A percentile compares a stretch with the other conserved stretches of the same genome.
phyloP scores from a whole-genome alignment of 1,140 invertebrate genomes.

The Eulimnadia texana region DNA sequence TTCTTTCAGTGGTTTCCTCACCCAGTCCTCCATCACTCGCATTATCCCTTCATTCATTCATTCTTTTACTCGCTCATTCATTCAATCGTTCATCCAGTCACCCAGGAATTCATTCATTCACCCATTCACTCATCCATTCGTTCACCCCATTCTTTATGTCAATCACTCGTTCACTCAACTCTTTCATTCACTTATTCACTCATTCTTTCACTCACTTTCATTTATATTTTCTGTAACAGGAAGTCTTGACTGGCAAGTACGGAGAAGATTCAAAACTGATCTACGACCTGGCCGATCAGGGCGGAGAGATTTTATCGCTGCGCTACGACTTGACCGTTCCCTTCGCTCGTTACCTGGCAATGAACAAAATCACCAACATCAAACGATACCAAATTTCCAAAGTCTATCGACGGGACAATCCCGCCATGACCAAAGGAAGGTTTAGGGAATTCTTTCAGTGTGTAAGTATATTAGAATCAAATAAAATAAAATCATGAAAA shows the following conservation, averaged over 20 bases:
- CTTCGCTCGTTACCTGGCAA: constrained; percentile 91
- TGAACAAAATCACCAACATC: constrained; percentile 89
- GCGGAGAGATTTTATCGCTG: constrained; percentile 84
- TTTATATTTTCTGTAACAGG: constrained; percentile 36
- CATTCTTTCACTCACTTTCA: too few relatives aligned
- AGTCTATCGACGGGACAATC: constrained; percentile 96
- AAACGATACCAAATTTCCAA: constrained; percentile 91
- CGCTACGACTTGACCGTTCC: constrained; percentile 88
- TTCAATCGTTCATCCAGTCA: too few relatives aligned
- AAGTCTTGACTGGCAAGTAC: constrained; percentile 97
- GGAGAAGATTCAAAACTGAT: constrained; percentile 98
- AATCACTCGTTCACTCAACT: too few relatives aligned
- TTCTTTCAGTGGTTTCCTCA: too few relatives aligned
- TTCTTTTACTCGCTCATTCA: too few relatives aligned
- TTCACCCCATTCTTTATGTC: too few relatives aligned
- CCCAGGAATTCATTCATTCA: too few relatives aligned
- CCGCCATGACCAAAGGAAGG: constrained; percentile 85
- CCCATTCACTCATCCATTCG: too few relatives aligned
- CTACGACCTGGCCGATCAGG: constrained; percentile 96
- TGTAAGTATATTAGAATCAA: constrained; percentile 46
- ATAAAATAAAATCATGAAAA: background rate
- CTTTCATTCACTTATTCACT: too few relatives aligned
- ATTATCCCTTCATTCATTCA: too few relatives aligned
- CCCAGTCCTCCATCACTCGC: too few relatives aligned
- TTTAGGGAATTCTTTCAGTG: constrained; percentile 99